Percentiles rank a stretch among this genome's conserved stretches.
These are phyloP conservation scores for Linepithema humile DNA, from an alignment of 1,140 invertebrate species.

Conservation along the genomic window DNA sequence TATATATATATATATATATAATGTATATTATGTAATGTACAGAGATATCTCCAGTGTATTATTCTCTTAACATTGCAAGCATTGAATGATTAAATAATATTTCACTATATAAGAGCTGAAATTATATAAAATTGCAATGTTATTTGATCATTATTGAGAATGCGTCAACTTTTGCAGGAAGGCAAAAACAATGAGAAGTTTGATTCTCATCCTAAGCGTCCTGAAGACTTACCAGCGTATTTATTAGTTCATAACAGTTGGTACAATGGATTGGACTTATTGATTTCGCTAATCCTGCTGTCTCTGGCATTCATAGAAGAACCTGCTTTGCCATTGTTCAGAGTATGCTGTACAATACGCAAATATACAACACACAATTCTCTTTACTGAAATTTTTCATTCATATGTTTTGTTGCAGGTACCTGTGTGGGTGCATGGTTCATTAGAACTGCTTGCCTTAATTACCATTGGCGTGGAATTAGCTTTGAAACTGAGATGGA, in stretches of 20 bases:
- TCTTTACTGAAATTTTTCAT: conserved; percentile 6
- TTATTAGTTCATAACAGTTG: conserved; percentile 94
- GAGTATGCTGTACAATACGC: conserved; percentile 83
- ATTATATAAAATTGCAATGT: neutral
- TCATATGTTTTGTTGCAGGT: conserved; percentile 82
- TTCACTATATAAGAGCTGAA: neutral
- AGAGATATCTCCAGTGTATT: neutral
- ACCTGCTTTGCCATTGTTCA: conserved; percentile 90
- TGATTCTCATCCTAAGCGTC: conserved; percentile 93
- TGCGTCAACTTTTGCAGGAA: conserved; percentile 87
- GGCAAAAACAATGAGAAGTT: conserved; percentile 97
- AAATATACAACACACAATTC: neutral
- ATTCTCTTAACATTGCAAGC: neutral
- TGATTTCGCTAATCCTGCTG: conserved; percentile 91
- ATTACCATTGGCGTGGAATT: conserved; percentile 92
- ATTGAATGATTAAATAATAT: neutral
- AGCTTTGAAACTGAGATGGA: conserved; percentile 93
- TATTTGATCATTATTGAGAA: neutral
- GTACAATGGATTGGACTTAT: conserved; percentile 94
- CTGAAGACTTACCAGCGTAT: conserved; percentile 94
- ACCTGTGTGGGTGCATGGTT: conserved; percentile 92
- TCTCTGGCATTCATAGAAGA: conserved; percentile 93
- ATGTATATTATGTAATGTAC: conserved; percentile 6
- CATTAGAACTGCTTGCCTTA: conserved; percentile 92
- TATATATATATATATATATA: no score